Conservation (phyloP, 2,888 invertebrate species). For the Pyrgus malvae region DNA sequence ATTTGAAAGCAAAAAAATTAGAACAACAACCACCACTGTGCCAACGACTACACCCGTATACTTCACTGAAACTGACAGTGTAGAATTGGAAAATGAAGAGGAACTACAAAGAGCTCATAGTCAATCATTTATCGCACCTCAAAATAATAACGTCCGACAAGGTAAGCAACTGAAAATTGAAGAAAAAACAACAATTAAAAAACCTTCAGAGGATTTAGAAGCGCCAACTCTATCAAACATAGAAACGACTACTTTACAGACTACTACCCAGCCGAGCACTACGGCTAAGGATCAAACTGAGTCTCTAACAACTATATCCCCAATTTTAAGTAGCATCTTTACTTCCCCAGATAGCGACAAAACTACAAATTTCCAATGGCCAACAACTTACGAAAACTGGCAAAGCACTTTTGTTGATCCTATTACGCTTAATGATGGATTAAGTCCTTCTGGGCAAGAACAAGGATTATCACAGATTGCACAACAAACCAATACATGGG, state of each 20-base stretch:
- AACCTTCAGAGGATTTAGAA: slow-evolving; percentile 69
- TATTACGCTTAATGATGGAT: slow-evolving; percentile 85
- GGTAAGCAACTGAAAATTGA: slow-evolving; percentile 64
- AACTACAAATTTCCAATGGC: slow-evolving; percentile 75
- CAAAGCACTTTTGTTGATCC: slow-evolving; percentile 86
- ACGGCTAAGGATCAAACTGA: slow-evolving; percentile 51
- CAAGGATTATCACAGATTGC: slow-evolving; percentile 45
- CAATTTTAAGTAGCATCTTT: slow-evolving; percentile 54
- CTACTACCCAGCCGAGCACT: slow-evolving; percentile 56
- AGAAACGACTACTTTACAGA: slow-evolving; percentile 53
- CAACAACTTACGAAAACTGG: slow-evolving; percentile 79
- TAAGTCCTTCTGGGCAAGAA: slow-evolving; percentile 67
- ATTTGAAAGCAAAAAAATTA: slow-evolving; percentile 72
- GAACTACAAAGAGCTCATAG: slow-evolving; percentile 86
- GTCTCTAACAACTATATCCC: slow-evolving; percentile 49
- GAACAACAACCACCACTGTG: slow-evolving; percentile 49
- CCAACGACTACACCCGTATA: slow-evolving; percentile 61
- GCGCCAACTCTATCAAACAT: slow-evolving; percentile 59
- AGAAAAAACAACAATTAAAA: slow-evolving; percentile 49
- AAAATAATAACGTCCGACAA: slow-evolving; percentile 70
- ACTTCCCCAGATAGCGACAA: slow-evolving; percentile 67
- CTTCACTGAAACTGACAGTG: slow-evolving; percentile 66
- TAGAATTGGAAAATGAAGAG: slow-evolving; percentile 81
- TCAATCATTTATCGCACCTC: slow-evolving; percentile 85
- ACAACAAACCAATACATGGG: slow-evolving; percentile 53